These are phyloP conservation scores for Stichopus chloronotus DNA, from an alignment of 35 echinoderm and acorn worm species.

Conservation along the genomic window DNA sequence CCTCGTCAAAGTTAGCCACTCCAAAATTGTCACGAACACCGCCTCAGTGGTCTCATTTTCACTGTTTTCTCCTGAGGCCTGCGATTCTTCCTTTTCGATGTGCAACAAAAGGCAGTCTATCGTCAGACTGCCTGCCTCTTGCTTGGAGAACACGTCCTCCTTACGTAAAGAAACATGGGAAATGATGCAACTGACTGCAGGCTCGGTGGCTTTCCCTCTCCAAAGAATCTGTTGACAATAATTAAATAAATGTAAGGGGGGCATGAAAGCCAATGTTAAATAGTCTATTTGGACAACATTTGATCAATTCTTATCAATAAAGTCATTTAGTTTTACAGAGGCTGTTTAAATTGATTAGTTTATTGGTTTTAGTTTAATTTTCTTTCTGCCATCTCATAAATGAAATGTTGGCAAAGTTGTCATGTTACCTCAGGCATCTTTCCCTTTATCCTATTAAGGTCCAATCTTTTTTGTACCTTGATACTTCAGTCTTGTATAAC, in stretches of 20 bases:
- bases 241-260: not conserved
- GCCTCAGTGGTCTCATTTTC: not conserved
- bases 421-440: no score
- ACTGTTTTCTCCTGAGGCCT: not conserved
- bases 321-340: no score
- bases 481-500: no score
- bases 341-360: no score
- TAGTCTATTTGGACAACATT: no score
- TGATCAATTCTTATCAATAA: no score
- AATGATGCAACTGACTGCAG: conserved; percentile 16
- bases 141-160: not conserved
- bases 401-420: no score
- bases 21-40: conserved; percentile 33
- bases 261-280: no score
- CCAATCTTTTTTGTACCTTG: no score
- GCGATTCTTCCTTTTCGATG: conserved; percentile 36
- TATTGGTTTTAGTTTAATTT: no score
- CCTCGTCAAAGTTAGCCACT: conserved; percentile 46
- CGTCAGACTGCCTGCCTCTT: not conserved
- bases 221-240: conserved; percentile 36
- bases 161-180: conserved; percentile 24
- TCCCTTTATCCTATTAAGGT: no score
- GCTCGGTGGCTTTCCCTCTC: conserved; percentile 26
- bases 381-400: no score
- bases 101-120: conserved; percentile 58